phyloP scores from a whole-genome alignment of 2,113 vertebrate genomes.

The Tautogolabrus adspersus region DNA sequence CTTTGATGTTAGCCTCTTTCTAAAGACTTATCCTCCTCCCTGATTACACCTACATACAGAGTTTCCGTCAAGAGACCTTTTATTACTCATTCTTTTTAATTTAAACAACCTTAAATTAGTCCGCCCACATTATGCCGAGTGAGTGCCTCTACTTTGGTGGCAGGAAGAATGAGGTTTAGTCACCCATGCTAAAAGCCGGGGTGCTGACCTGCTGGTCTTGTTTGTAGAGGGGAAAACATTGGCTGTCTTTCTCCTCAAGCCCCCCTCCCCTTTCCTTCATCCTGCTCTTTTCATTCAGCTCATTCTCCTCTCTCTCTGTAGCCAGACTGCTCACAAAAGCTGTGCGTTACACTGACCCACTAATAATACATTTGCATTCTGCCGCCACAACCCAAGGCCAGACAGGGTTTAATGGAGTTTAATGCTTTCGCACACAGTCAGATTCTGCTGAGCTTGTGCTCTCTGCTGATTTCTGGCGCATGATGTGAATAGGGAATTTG shows the following conservation, averaged over 20 bases:
- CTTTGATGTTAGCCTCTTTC: slow-evolving; percentile 14
- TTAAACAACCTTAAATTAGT: slow-evolving; percentile 36
- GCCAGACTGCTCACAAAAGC: slow-evolving; percentile 56
- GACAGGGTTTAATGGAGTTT: slow-evolving; percentile 23
- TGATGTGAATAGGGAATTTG: neutral
- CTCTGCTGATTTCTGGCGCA: slow-evolving; percentile 23
- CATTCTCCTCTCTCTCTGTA: slow-evolving; percentile 35
- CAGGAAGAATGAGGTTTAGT: slow-evolving; percentile 47
- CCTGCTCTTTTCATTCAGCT: slow-evolving; percentile 42
- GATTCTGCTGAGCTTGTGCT: slow-evolving; percentile 21
- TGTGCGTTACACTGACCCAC: slow-evolving; percentile 61
- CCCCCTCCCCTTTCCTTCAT: slow-evolving; percentile 2
- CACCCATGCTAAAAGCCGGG: slow-evolving; percentile 50
- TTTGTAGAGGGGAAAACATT: slow-evolving; percentile 55
- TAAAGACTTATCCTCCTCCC: neutral
- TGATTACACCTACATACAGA: neutral
- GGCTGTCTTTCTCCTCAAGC: slow-evolving; percentile 37
- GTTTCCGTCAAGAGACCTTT: slow-evolving; percentile 31
- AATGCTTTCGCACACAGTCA: slow-evolving; percentile 23
- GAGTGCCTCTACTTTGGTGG: slow-evolving; percentile 32
- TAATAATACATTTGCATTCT: slow-evolving; percentile 65
- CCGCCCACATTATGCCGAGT: slow-evolving; percentile 29
- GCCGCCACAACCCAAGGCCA: slow-evolving; percentile 30
- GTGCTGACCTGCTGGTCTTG: slow-evolving; percentile 63
- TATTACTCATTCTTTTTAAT: slow-evolving; percentile 25